Evolutionary conservation across 2,888 invertebrate genomes (phyloP).

Genomic region (Elmis aenea): DNA sequence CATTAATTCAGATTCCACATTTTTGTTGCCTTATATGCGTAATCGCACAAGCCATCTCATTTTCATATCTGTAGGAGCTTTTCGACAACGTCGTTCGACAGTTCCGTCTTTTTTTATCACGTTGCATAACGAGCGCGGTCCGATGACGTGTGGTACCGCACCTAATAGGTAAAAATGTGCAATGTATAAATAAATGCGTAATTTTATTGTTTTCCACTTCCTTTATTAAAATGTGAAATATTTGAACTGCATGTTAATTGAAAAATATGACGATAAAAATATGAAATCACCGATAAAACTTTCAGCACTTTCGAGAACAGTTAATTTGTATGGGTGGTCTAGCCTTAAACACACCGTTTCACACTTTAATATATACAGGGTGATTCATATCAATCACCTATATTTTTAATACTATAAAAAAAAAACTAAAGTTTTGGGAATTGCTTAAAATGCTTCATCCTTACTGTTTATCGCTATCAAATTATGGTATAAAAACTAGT

Average conservation of each 20-base stretch:
- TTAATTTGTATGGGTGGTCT: no score
- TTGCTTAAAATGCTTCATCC: no score
- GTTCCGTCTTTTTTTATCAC: constrained; percentile 9
- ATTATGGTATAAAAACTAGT: no score
- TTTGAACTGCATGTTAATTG: constrained; percentile 13
- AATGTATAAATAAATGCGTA: constrained; percentile 18
- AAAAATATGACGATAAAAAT: no score
- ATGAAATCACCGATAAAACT: no score
- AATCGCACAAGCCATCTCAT: constrained; percentile 10
- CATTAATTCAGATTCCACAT: constrained; percentile 19
- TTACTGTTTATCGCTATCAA: no score
- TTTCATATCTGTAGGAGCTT: constrained; percentile 6
- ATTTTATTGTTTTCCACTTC: constrained; percentile 20
- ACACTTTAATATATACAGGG: no score
- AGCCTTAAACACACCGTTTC: no score
- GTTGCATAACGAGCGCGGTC: neutral
- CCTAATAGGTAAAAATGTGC: constrained; percentile 15
- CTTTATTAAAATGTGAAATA: constrained; percentile 16
- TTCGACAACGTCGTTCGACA: constrained; percentile 13
- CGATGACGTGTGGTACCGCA: constrained; percentile 14
- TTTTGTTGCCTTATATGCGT: constrained; percentile 19
- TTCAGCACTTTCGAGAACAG: no score
- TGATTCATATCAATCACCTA: no score
- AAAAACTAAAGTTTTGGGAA: no score
- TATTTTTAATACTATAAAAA: no score